Evolutionary conservation across 2,113 vertebrate species (phyloP).

Genomic region (Archocentrus centrarchus): DNA sequence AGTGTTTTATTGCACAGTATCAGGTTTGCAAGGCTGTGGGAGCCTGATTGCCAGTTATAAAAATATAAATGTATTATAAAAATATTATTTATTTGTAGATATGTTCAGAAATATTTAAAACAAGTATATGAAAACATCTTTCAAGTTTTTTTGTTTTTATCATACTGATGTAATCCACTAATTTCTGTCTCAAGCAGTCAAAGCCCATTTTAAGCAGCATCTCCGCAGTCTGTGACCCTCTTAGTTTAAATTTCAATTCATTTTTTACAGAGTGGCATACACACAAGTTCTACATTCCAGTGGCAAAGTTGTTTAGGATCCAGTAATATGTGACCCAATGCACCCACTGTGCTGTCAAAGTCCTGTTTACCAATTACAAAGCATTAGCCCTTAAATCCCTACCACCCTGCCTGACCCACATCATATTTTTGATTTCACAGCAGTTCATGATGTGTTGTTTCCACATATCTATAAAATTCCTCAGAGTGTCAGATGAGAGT

Average conservation of each 20-base stretch:
- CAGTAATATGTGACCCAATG: not conserved
- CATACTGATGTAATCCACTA: not conserved
- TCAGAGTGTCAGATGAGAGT: constrained; percentile 57
- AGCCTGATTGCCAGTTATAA: not conserved
- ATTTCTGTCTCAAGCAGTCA: not conserved
- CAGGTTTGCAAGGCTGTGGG: not conserved
- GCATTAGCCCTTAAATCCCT: not conserved
- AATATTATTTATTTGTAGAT: not conserved
- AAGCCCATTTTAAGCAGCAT: constrained; percentile 22
- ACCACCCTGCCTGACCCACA: not conserved
- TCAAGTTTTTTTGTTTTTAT: not conserved
- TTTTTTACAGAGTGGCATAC: not conserved
- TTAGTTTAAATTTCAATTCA: not conserved
- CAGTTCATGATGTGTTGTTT: not conserved
- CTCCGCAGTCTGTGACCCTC: not conserved
- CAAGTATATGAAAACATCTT: not conserved
- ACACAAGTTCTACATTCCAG: not conserved
- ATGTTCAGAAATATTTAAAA: not conserved
- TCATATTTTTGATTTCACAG: constrained; percentile 4
- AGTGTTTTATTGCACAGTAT: not conserved
- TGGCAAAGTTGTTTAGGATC: constrained; percentile 1
- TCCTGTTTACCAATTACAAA: not conserved
- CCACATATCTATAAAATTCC: constrained; percentile 47
- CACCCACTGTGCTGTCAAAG: not conserved
- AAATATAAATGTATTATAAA: not conserved